Percentiles rank a stretch among this genome's conserved stretches.
These are phyloP conservation scores for Glaucidium brasilianum DNA, from an alignment of 2,113 vertebrate species.

Conservation along the genomic window DNA sequence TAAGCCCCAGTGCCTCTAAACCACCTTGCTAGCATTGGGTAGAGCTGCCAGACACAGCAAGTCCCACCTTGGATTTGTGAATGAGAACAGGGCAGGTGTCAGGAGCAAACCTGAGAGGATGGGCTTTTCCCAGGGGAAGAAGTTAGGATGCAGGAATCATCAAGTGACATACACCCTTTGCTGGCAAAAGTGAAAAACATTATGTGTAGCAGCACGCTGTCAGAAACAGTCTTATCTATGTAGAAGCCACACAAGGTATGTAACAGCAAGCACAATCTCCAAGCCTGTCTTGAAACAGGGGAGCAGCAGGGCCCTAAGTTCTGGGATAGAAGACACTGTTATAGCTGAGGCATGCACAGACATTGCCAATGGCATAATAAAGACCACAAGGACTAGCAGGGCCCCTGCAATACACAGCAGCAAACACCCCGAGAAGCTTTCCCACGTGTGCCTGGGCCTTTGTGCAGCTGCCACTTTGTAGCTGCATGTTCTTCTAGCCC, in stretches of 20 bases:
- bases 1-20: background rate
- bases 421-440: background rate
- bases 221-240: background rate
- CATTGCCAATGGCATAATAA: background rate
- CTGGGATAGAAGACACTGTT: background rate
- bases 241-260: background rate
- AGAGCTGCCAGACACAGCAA: background rate
- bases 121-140: background rate
- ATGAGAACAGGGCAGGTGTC: background rate
- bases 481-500: background rate
- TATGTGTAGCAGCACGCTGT: fast-evolving
- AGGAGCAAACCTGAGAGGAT: background rate
- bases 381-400: background rate
- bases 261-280: background rate
- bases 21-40: background rate
- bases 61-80: background rate
- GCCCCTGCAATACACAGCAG: background rate
- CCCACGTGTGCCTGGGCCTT: background rate
- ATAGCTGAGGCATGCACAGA: background rate
- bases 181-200: background rate
- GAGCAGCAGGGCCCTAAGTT: background rate
- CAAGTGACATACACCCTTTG: background rate
- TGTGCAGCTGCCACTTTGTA: background rate
- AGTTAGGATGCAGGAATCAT: background rate
- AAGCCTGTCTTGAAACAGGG: background rate